Conservation (phyloP, 2,797 vertebrate genomes). For the Siniperca undulata region DNA sequence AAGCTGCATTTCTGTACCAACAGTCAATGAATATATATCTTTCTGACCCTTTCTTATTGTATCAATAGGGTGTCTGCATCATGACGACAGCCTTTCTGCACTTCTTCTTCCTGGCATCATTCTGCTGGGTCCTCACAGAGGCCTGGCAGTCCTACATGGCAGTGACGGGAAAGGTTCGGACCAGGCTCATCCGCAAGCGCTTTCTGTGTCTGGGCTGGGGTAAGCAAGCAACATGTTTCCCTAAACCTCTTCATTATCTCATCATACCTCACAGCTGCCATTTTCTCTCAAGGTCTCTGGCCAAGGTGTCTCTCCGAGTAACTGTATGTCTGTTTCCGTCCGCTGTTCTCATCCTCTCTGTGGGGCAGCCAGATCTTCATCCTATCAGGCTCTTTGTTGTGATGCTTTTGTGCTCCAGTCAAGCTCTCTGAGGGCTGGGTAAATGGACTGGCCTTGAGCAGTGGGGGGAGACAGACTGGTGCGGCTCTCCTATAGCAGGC, state of each 20-base stretch:
- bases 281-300: constrained; percentile 59
- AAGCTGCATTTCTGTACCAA: constrained; percentile 1
- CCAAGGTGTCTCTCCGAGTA: constrained; percentile 56
- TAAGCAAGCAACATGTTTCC: constrained; percentile 81
- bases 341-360: constrained; percentile 43
- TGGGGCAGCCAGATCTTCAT: constrained; percentile 59
- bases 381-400: constrained; percentile 70
- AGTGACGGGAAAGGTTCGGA: constrained; percentile 98
- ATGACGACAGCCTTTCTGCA: constrained; percentile 99
- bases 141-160: constrained; percentile 99
- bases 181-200: constrained; percentile 97
- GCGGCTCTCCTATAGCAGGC: constrained; percentile 56
- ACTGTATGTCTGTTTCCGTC: constrained; percentile 32
- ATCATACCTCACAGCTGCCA: constrained; percentile 57
- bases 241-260: constrained; percentile 53
- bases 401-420: constrained; percentile 69
- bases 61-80: constrained; percentile 93
- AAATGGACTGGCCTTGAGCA: constrained; percentile 66
- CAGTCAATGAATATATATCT: constrained; percentile 41
- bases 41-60: constrained; percentile 35
- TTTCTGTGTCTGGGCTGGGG: constrained; percentile 99
- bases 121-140: constrained; percentile 99
- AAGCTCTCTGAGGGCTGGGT: constrained; percentile 60
- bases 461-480: constrained; percentile 43
- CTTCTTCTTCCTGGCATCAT: constrained; percentile 99